A percentile compares a stretch with the other conserved stretches of the same genome.
phyloP scores from a whole-genome alignment of 2,797 vertebrate genomes.

The Phrynocephalus forsythii region DNA sequence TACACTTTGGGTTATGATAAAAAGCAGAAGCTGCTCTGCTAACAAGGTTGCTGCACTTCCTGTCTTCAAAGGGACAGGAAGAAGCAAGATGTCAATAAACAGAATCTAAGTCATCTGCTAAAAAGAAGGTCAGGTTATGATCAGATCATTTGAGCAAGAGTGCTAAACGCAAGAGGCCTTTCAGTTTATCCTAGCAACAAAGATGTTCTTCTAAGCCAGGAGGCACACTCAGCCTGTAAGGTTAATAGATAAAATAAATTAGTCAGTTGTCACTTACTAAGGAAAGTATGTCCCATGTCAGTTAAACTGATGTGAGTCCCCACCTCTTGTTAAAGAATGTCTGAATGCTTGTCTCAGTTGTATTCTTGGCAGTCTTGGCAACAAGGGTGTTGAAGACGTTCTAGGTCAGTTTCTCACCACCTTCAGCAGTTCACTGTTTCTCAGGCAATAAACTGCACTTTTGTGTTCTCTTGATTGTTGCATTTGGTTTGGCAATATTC shows the following conservation, averaged over 20 bases:
- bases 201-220: neutral
- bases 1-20: constrained; percentile 8
- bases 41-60: constrained; percentile 33
- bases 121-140: neutral
- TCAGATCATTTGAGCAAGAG: neutral
- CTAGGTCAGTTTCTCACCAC: neutral
- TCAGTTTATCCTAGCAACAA: neutral
- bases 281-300: neutral
- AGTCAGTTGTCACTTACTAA: neutral
- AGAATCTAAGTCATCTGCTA: neutral
- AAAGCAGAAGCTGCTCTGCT: constrained; percentile 23
- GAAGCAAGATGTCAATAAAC: constrained; percentile 25
- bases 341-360: neutral
- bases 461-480: neutral
- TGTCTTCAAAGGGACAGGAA: constrained; percentile 16
- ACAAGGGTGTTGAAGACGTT: neutral
- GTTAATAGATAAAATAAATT: neutral
- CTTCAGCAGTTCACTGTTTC: neutral
- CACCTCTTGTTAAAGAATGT: neutral
- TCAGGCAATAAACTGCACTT: neutral
- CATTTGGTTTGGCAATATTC: neutral
- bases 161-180: neutral
- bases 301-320: neutral
- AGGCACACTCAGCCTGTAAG: neutral
- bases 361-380: neutral